Conservation (phyloP, 2,113 vertebrate species). For the Formicarius rufipectus region DNA sequence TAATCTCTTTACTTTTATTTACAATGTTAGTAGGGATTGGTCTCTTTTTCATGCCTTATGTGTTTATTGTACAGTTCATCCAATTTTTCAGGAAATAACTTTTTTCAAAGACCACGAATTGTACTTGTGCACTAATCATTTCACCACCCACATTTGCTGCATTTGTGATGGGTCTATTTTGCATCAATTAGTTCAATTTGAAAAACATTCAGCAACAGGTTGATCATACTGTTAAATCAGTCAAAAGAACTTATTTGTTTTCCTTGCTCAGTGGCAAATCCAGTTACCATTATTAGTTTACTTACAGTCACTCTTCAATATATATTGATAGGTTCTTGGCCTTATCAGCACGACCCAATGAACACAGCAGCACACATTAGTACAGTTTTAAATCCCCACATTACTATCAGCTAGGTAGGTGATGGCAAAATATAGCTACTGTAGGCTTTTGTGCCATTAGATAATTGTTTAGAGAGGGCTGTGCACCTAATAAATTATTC, state of each 20-base stretch:
- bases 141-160: neutral
- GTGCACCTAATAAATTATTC: neutral
- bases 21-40: neutral
- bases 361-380: conserved; percentile 53
- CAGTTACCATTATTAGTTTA: conserved; percentile 63
- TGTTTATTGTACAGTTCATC: neutral
- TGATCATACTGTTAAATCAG: conserved; percentile 49
- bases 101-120: neutral
- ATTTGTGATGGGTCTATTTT: neutral
- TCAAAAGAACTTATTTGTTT: conserved; percentile 33
- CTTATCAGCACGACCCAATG: conserved; percentile 54
- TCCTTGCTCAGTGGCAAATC: conserved; percentile 63
- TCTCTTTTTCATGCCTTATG: neutral
- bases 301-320: conserved; percentile 63
- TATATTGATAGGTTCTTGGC: conserved; percentile 60
- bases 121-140: neutral
- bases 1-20: neutral
- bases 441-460: neutral
- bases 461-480: neutral
- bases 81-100: neutral
- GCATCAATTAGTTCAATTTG: neutral
- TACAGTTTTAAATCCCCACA: conserved; percentile 61
- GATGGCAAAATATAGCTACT: neutral
- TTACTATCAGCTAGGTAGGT: conserved; percentile 4
- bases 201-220: conserved; percentile 41